Evolutionary conservation across 2,113 vertebrate species (phyloP).

Genomic region (Clupea harengus): DNA sequence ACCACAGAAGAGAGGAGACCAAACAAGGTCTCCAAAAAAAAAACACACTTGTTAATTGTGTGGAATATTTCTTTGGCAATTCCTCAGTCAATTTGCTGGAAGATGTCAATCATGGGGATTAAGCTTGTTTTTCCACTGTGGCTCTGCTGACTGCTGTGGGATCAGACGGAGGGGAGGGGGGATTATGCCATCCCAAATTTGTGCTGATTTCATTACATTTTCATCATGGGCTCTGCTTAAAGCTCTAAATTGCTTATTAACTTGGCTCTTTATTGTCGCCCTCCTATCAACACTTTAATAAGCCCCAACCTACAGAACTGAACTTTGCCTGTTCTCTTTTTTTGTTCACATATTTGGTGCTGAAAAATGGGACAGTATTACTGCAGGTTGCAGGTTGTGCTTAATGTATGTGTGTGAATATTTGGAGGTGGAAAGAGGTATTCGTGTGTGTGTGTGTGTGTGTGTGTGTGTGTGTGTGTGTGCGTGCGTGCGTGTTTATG

Average conservation of each 20-base stretch:
- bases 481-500: no score
- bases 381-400: background rate
- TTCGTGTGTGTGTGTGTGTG: no score
- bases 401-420: no score
- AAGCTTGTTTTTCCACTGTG: slow-evolving; percentile 52
- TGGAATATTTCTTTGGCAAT: slow-evolving; percentile 53
- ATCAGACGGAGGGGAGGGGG: slow-evolving; percentile 58
- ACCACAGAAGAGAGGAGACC: background rate
- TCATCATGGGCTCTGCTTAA: slow-evolving; percentile 62
- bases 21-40: slow-evolving; percentile 45
- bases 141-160: slow-evolving; percentile 45
- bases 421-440: no score
- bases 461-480: no score
- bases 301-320: slow-evolving; percentile 43
- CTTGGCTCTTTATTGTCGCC: slow-evolving; percentile 56
- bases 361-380: slow-evolving; percentile 38
- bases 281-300: slow-evolving; percentile 67
- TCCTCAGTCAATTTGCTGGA: slow-evolving; percentile 47
- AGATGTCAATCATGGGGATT: slow-evolving; percentile 64
- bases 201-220: slow-evolving; percentile 70
- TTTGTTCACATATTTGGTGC: slow-evolving; percentile 15
- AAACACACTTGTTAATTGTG: slow-evolving; percentile 55
- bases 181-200: slow-evolving; percentile 65
- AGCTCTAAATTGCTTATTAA: slow-evolving; percentile 70
- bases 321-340: slow-evolving; percentile 8